Conservation (phyloP, 2,113 vertebrate species). For the Serranochromis macrocephalus region DNA sequence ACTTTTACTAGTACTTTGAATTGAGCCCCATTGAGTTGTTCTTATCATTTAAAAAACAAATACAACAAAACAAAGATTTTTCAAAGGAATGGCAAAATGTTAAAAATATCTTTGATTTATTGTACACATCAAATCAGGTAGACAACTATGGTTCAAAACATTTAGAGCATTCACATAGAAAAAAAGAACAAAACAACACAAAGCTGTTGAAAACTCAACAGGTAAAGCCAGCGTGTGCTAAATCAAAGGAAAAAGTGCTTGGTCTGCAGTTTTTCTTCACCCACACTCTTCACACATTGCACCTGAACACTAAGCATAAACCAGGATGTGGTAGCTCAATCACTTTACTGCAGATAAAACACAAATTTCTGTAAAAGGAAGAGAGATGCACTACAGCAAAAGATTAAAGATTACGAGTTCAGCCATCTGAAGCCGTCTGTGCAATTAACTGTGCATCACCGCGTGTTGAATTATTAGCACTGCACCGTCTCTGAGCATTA, state of each 20-base stretch:
- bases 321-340: conserved; percentile 46
- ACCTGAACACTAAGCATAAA: background rate
- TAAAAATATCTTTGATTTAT: background rate
- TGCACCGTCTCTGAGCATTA: background rate
- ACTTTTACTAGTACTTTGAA: background rate
- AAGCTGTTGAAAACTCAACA: background rate
- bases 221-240: background rate
- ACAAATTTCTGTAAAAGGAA: background rate
- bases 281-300: background rate
- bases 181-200: background rate
- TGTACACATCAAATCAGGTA: background rate
- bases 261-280: background rate
- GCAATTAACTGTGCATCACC: background rate
- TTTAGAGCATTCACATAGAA: background rate
- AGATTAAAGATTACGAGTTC: background rate
- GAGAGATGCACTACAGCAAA: background rate
- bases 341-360: conserved; percentile 12
- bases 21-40: background rate
- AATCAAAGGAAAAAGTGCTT: background rate
- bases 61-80: background rate
- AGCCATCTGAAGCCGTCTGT: background rate
- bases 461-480: background rate
- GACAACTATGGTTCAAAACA: background rate
- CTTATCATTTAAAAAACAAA: background rate
- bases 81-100: background rate